phyloP scores from a whole-genome alignment of 2,797 vertebrate genomes.

The Scleropages formosus region DNA sequence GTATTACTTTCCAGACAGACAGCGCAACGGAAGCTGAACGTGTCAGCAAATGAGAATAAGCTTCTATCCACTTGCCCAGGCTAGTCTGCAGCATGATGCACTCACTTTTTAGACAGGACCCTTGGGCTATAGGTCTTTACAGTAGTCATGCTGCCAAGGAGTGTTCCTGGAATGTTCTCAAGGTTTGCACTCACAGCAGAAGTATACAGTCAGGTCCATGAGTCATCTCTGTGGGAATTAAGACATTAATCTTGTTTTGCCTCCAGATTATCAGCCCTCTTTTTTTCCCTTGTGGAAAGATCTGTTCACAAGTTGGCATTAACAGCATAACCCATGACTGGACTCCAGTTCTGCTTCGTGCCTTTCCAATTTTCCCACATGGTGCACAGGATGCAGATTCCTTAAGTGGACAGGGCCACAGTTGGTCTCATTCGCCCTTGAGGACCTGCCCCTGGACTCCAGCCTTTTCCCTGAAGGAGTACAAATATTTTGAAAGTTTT shows the following conservation, averaged over 20 bases:
- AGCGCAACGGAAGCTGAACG: neutral
- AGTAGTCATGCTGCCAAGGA: neutral
- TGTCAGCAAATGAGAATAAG: neutral
- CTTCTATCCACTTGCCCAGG: neutral
- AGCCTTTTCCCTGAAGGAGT: neutral
- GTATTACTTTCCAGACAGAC: neutral
- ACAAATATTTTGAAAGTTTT: constrained; percentile 1
- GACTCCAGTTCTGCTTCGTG: constrained; percentile 3
- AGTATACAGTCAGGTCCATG: neutral
- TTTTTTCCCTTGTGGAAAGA: neutral
- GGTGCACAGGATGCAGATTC: neutral
- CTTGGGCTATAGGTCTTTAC: no score
- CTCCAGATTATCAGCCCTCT: neutral
- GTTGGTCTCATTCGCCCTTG: neutral
- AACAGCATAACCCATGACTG: neutral
- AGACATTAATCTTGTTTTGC: neutral
- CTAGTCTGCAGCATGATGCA: neutral
- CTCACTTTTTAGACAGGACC: neutral
- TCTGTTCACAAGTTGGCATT: neutral
- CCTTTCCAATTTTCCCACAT: constrained; percentile 8
- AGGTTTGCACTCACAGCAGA: neutral
- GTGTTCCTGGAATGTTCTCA: neutral
- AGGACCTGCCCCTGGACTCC: neutral
- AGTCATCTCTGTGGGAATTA: constrained; percentile 7
- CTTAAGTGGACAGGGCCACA: neutral